Conservation (phyloP, 2,113 vertebrate genomes). For the Physeter macrocephalus region DNA sequence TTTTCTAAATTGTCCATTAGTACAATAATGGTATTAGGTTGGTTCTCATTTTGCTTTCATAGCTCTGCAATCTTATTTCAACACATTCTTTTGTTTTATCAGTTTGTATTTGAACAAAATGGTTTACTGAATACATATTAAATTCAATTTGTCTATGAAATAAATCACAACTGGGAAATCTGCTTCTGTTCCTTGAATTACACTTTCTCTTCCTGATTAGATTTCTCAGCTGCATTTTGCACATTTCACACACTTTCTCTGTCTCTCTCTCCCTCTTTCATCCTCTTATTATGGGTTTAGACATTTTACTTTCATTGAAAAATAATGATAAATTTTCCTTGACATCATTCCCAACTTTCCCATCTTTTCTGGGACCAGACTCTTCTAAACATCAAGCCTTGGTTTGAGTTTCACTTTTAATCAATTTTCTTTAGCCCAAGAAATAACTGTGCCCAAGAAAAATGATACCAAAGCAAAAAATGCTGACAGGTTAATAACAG, state of each 20-base stretch:
- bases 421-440: background rate
- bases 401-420: background rate
- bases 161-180: background rate
- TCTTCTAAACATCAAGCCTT: background rate
- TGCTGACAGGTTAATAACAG: background rate
- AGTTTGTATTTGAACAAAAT: conserved; percentile 27
- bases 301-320: background rate
- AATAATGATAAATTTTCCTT: background rate
- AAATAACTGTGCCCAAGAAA: background rate
- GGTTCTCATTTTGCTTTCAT: background rate
- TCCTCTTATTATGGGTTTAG: background rate
- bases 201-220: background rate
- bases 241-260: background rate
- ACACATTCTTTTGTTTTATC: conserved; percentile 6
- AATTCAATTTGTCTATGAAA: background rate
- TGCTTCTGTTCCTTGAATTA: background rate
- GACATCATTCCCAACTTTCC: background rate
- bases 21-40: background rate
- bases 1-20: conserved; percentile 23
- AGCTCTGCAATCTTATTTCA: conserved; percentile 13
- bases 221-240: background rate
- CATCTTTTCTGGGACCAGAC: background rate
- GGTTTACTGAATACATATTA: background rate
- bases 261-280: background rate
- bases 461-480: background rate